Evolutionary conservation across 2,113 vertebrate genomes (phyloP).

Genomic region (Strix aluco): DNA sequence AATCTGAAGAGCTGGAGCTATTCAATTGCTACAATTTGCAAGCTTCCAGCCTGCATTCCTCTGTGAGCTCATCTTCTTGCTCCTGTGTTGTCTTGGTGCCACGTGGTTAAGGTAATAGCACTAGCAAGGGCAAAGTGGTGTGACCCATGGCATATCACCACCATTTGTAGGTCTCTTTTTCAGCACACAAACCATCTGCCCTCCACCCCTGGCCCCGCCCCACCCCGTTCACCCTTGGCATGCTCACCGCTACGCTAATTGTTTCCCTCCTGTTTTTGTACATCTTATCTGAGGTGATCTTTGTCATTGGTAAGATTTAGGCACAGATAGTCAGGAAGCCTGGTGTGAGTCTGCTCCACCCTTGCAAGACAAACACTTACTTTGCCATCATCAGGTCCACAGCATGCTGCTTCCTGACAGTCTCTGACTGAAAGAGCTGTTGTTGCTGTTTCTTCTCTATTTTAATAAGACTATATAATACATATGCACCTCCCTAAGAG

Average conservation of each 20-base stretch:
- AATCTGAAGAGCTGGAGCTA: not conserved
- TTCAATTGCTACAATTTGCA: not conserved
- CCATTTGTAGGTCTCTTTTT: not conserved
- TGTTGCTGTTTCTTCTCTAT: not conserved
- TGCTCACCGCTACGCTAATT: not conserved
- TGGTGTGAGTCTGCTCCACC: not conserved
- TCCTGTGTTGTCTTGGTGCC: not conserved
- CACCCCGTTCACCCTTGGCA: accelerated
- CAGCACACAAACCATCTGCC: not conserved
- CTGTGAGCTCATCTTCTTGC: not conserved
- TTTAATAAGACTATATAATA: not conserved
- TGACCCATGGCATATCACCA: not conserved
- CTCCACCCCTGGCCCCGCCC: no score
- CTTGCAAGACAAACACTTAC: not conserved
- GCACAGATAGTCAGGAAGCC: not conserved
- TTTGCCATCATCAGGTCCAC: not conserved
- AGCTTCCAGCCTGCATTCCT: not conserved
- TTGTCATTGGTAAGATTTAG: not conserved
- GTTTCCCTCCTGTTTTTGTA: not conserved
- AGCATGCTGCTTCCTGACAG: not conserved
- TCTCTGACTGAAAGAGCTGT: not conserved
- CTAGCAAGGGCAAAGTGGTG: not conserved
- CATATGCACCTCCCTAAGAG: not conserved
- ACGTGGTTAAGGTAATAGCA: not conserved
- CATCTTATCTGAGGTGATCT: not conserved